Conservation (phyloP, 2,113 vertebrate genomes). For the Gobio gobio region DNA sequence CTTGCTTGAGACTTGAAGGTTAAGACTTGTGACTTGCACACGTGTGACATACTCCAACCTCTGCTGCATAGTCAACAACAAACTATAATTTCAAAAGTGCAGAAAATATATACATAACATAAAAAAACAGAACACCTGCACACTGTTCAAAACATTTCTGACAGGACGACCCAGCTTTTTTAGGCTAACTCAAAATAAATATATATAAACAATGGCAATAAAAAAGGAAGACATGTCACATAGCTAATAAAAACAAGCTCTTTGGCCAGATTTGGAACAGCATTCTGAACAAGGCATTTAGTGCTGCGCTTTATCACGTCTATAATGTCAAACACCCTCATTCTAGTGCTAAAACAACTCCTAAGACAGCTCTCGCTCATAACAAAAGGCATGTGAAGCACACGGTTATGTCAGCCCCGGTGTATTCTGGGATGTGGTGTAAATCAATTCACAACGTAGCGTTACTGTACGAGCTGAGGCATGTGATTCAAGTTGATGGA, state of each 20-base stretch:
- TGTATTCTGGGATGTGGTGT: not conserved
- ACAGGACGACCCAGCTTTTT: constrained; percentile 2
- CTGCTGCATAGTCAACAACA: not conserved
- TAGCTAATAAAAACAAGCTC: not conserved
- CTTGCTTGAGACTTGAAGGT: no score
- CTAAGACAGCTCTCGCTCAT: not conserved
- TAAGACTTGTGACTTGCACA: no score
- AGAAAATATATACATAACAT: not conserved
- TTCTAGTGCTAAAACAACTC: not conserved
- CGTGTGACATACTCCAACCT: no score
- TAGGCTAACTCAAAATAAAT: not conserved
- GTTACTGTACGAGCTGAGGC: not conserved
- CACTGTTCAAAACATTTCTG: not conserved
- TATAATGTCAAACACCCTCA: constrained; percentile 8
- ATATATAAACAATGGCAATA: constrained; percentile 19
- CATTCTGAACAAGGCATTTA: not conserved
- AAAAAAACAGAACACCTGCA: not conserved
- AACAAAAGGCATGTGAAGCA: not conserved
- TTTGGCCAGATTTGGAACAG: not conserved
- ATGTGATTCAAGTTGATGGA: not conserved
- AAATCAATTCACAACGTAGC: not conserved
- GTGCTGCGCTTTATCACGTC: not conserved
- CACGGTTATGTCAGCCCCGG: not conserved
- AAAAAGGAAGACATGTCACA: not conserved
- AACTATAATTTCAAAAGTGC: not conserved